Conservation (phyloP, 2,113 vertebrate genomes). For the Neomonachus schauinslandi region DNA sequence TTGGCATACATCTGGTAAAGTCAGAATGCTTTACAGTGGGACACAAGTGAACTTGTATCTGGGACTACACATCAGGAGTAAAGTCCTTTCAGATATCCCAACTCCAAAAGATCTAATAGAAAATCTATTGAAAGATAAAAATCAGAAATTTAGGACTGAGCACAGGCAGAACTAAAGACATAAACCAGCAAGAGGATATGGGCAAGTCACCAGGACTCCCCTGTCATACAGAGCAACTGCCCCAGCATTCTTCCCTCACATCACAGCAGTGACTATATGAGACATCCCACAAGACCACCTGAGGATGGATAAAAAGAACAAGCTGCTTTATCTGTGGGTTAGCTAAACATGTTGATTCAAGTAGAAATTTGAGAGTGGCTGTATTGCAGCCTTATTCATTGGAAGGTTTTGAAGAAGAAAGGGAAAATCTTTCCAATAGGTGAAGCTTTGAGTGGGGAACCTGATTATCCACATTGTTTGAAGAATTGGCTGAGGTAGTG, state of each 20-base stretch:
- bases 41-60: not conserved
- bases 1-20: not conserved
- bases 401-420: not conserved
- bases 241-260: not conserved
- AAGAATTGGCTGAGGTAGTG: not conserved
- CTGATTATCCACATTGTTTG: not conserved
- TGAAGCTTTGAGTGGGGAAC: not conserved
- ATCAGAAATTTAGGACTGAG: not conserved
- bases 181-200: not conserved
- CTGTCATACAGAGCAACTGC: not conserved
- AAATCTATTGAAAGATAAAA: not conserved
- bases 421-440: not conserved
- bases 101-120: not conserved
- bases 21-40: not conserved
- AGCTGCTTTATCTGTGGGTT: not conserved
- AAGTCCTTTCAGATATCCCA: not conserved
- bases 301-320: not conserved
- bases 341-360: not conserved
- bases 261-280: rapidly evolving
- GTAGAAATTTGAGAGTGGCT: not conserved
- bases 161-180: not conserved
- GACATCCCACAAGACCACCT: not conserved
- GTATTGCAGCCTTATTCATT: not conserved
- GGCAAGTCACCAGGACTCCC: not conserved
- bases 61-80: not conserved